Evolutionary conservation across 92 coral and sea anemone species (phyloP), one percentile per base, ranked within the genome.

Genomic region (Epizoanthus illoricatus): DNA sequence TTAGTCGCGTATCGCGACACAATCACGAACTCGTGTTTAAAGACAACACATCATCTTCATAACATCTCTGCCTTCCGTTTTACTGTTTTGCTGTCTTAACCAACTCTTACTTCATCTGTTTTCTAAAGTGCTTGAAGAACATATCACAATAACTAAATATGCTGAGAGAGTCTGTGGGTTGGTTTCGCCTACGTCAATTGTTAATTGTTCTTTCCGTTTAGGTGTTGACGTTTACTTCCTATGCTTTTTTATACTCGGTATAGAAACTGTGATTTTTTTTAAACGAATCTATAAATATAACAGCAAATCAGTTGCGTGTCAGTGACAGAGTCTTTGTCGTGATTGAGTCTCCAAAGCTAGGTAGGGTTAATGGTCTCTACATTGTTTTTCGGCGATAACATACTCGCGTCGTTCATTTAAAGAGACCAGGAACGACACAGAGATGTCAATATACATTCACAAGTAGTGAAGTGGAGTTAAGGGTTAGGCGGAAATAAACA

Each of bases 1-100:
- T 78, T 78, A 71, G 52, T 70, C 70, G 57, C 43, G 69, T 62
- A 42, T 24, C 23, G 66, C 42, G 28, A 21, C 11, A 43, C 60
- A 76, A 62, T 63, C 82, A 78, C 82, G 82, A 78, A 78, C 56
- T 43, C 63, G 82, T 78, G 82, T 78, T 78, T 78, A 78, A 78
- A 20, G 55, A 20, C 65, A 78, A 63, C 71, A 78, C 3, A 78
- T 61, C 82, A 69, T 63, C 45, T 57, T 42, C 21, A 17, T 78
- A 9, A 78, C 45, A 70, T 78, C 23, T 61, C 40, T 41, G 20
- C 17, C 66, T 78, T 63, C 82, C 71, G 58, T 63, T 78, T 33
- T 42, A 41, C 63, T 78, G 82, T 78, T n/a, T 63, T 62, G n/a
- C 58, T 78, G 71, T 78, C 82, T 41, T 76, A 76, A 76, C 81